Evolutionary conservation across 2,888 invertebrate species (phyloP).

Genomic region (Aelia acuminata): DNA sequence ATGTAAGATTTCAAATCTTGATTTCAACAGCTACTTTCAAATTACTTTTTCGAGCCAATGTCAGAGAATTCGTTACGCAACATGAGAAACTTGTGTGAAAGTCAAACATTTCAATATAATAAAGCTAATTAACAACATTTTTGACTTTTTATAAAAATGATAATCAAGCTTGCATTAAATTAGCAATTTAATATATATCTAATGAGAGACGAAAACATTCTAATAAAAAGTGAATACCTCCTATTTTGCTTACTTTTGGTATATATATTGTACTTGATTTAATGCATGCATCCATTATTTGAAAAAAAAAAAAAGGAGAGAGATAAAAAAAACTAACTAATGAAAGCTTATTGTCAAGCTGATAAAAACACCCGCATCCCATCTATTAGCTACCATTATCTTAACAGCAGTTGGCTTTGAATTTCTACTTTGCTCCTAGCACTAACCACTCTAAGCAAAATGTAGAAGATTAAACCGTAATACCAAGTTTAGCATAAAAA

Average conservation of each 20-base stretch:
- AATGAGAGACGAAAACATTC: background rate
- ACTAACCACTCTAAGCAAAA: background rate
- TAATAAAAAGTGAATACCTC: background rate
- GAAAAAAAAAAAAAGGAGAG: background rate
- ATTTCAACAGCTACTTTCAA: background rate
- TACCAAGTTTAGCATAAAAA: no score
- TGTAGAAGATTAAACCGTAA: no score
- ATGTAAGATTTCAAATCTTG: background rate
- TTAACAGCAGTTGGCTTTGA: background rate
- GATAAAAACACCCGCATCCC: constrained; percentile 23
- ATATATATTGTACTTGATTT: no score
- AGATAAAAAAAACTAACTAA: background rate
- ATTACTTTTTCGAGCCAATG: background rate
- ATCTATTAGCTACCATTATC: background rate
- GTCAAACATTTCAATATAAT: background rate
- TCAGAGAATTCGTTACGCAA: constrained; percentile 21
- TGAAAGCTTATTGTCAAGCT: background rate
- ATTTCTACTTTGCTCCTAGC: no score
- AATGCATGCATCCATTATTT: background rate
- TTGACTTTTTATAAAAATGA: background rate
- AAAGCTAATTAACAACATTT: background rate
- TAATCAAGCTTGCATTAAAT: background rate
- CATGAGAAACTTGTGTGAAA: background rate
- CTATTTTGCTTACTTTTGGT: background rate
- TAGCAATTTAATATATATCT: background rate